Percentiles rank a stretch among this genome's conserved stretches.
phyloP scores from a whole-genome alignment of 1,140 invertebrate genomes.

The Drosophila grimshawi region DNA sequence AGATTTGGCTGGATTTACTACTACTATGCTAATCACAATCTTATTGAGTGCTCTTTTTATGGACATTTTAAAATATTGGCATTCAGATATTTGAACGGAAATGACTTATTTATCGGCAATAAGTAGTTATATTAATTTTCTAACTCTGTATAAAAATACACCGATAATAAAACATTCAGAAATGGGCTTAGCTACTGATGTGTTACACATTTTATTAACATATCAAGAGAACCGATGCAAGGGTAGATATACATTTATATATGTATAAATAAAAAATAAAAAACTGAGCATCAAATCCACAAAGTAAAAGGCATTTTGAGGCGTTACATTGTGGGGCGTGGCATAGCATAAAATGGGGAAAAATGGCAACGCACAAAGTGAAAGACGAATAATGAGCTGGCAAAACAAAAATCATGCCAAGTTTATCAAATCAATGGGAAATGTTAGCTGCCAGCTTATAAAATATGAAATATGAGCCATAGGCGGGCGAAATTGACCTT shows the following conservation, averaged over 20 bases:
- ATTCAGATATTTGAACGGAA: too few species aligned
- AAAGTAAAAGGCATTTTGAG: constrained; percentile 68
- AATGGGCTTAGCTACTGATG: neutral
- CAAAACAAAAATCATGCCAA: constrained; percentile 79
- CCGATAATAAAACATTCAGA: too few species aligned
- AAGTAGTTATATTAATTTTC: too few species aligned
- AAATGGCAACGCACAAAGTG: constrained; percentile 65
- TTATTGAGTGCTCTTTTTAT: too few species aligned
- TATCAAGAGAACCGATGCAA: neutral
- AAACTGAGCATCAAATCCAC: constrained; percentile 53
- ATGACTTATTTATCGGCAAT: too few species aligned
- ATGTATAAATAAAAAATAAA: constrained; percentile 13
- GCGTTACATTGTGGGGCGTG: neutral
- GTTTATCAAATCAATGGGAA: constrained; percentile 71
- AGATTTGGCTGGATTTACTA: too few species aligned
- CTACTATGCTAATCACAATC: too few species aligned
- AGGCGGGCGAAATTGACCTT: constrained; percentile 15
- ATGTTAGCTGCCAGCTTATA: constrained; percentile 73
- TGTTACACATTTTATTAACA: neutral
- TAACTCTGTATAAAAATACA: too few species aligned
- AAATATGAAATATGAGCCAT: constrained; percentile 71
- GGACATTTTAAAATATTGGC: too few species aligned
- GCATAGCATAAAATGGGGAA: constrained; percentile 18
- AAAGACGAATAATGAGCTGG: constrained; percentile 80
- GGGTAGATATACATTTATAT: neutral